Base-by-base conservation (phyloP, 2,113 vertebrate species). In the Semicossyphus pulcher region DNA sequence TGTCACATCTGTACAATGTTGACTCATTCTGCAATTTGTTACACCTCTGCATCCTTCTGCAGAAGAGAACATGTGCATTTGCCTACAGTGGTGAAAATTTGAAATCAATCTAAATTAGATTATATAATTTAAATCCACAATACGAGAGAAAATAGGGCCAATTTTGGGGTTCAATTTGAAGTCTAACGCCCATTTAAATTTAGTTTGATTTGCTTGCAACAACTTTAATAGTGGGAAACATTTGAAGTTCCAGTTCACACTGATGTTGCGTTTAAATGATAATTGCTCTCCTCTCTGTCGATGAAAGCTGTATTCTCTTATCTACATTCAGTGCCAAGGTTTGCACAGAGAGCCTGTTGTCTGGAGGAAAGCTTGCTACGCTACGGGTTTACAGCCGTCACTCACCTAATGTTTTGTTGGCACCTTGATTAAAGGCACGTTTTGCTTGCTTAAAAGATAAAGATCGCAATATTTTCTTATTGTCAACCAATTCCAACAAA, bases 11-110 rank as follows among this genome's bases (percentile, higher is more conserved):
- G 41, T 72, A 31, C 20, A 58, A 12, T 44, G 53, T 36, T 63
- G 21, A 74, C 49, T 67, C 51, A 28, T 28, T 11, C 5, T 56
- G 26, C 36, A 56, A 60, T 64, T 84, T 45, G 45, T 72, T 52
- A 54, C 45, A 56, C 26, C 23, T 63, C n/a, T 67, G 37, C 23
- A 1, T 42, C 36, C 5, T 4, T 37, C 57, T 60, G 63, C 48
- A 67, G 31, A 51, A 32, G 44, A 2, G 0, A 63, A 25, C n/a
- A n/a, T 63, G 14, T 70, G 2, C n/a, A n/a, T n/a, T n/a, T n/a
- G n/a, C n/a, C n/a, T n/a, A n/a, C n/a, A n/a, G n/a, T n/a, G n/a
- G n/a, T n/a, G n/a, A n/a, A n/a, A n/a, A n/a, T n/a, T n/a, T n/a
- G n/a, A n/a, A n/a, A n/a, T n/a, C n/a, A n/a, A n/a, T n/a, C n/a